A percentile compares a stretch with the other conserved stretches of the same genome.
Evolutionary conservation across 2,888 invertebrate species (phyloP).

Genomic region (Chloroclystis v-ata): DNA sequence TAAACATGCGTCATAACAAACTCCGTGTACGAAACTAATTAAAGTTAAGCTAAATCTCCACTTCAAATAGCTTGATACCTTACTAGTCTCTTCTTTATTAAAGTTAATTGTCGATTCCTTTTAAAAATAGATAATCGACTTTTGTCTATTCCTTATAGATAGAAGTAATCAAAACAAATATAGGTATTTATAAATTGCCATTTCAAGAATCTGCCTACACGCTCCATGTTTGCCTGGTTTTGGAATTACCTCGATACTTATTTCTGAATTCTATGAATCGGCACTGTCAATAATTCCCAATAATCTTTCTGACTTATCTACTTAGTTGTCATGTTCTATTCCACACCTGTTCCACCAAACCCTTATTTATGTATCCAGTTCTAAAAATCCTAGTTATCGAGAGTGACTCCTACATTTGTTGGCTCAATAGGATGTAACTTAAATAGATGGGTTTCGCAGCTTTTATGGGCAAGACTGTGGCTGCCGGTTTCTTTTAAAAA

Average conservation of each 20-base stretch:
- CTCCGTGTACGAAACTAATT: conserved; percentile 31
- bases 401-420: too few relatives aligned
- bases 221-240: conserved; percentile 15
- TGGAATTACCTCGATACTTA: not conserved
- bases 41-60: conserved; percentile 29
- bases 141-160: conserved; percentile 25
- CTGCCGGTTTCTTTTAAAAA: conserved; percentile 26
- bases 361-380: too few relatives aligned
- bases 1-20: conserved; percentile 40
- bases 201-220: conserved; percentile 22
- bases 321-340: too few relatives aligned
- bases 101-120: conserved; percentile 25
- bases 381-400: too few relatives aligned
- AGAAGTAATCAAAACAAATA: conserved; percentile 21
- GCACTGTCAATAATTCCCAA: too few relatives aligned
- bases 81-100: conserved; percentile 22
- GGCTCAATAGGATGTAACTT: not conserved
- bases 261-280: too few relatives aligned
- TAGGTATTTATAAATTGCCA: conserved; percentile 21
- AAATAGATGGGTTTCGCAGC: not conserved
- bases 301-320: too few relatives aligned
- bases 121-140: conserved; percentile 25
- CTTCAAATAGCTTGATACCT: conserved; percentile 23
- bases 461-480: conserved; percentile 7
- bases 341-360: too few relatives aligned